These are phyloP conservation scores for Petaurus breviceps DNA, from an alignment of 2,113 vertebrate species.

Conservation along the genomic window DNA sequence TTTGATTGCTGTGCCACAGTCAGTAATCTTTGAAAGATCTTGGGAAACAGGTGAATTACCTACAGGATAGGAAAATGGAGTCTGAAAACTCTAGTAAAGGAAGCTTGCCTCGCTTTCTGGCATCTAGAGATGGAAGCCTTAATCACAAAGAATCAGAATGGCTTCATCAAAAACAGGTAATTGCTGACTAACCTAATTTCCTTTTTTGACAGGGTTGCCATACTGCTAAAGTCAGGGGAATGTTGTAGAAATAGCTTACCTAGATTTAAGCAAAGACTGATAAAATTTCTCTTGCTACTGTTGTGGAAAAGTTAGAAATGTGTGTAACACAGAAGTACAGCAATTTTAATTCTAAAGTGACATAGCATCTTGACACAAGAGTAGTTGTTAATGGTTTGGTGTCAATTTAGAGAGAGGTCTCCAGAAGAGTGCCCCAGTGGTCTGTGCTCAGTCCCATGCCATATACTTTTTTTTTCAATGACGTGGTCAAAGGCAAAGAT, in stretches of 20 bases:
- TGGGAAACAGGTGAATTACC: neutral
- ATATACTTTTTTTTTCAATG: neutral
- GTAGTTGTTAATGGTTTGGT: neutral
- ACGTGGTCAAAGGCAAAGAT: neutral
- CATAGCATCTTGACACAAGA: neutral
- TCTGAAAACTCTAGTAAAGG: neutral
- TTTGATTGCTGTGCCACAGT: neutral
- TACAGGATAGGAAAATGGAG: neutral
- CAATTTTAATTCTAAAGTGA: neutral
- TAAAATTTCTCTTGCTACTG: neutral
- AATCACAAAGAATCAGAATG: neutral
- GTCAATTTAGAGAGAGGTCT: neutral
- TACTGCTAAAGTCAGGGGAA: neutral
- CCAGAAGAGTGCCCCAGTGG: neutral
- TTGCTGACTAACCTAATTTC: neutral
- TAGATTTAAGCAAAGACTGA: neutral
- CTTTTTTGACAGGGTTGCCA: neutral
- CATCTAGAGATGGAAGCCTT: neutral
- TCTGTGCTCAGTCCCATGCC: neutral
- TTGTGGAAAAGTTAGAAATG: neutral
- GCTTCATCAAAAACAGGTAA: neutral
- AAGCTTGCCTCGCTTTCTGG: neutral
- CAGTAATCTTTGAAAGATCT: neutral
- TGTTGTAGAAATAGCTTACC: neutral
- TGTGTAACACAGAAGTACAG: neutral